phyloP scores from a whole-genome alignment of 2,888 invertebrate species.

The Caenorhabditis sp. region DNA sequence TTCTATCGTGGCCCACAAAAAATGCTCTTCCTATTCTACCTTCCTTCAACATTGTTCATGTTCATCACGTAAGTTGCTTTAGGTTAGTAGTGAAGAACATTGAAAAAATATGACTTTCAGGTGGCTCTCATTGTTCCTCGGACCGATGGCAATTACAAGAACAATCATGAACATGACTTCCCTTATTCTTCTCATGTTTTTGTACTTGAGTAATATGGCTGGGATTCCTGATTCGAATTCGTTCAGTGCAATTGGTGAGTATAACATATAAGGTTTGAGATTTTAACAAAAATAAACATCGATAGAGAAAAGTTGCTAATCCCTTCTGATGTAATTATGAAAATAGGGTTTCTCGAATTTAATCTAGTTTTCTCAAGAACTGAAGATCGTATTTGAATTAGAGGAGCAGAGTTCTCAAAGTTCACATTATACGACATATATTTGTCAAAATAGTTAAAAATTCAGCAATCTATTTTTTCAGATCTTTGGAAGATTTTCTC shows the following conservation, averaged over 20 bases:
- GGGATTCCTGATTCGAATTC: conserved; percentile 20
- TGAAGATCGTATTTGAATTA: too few species aligned
- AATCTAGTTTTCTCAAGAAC: too few species aligned
- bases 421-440: too few species aligned
- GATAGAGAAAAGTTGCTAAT: too few species aligned
- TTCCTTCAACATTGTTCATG: conserved; percentile 37
- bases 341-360: too few species aligned
- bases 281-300: too few species aligned
- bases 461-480: conserved; percentile 28
- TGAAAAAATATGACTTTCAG: conserved; percentile 33
- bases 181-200: conserved; percentile 45
- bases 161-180: conserved; percentile 50
- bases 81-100: too few species aligned
- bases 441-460: too few species aligned
- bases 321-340: too few species aligned
- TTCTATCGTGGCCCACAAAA: conserved; percentile 19
- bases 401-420: too few species aligned
- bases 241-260: conserved; percentile 32
- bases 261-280: too few species aligned
- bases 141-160: conserved; percentile 63
- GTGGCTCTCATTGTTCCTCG: conserved; percentile 56
- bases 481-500: conserved; percentile 58
- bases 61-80: too few species aligned
- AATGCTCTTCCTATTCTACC: conserved; percentile 10
- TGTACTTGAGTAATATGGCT: conserved; percentile 3